phyloP scores from a whole-genome alignment of 2,888 invertebrate genomes.

The Drosophila macrospina region DNA sequence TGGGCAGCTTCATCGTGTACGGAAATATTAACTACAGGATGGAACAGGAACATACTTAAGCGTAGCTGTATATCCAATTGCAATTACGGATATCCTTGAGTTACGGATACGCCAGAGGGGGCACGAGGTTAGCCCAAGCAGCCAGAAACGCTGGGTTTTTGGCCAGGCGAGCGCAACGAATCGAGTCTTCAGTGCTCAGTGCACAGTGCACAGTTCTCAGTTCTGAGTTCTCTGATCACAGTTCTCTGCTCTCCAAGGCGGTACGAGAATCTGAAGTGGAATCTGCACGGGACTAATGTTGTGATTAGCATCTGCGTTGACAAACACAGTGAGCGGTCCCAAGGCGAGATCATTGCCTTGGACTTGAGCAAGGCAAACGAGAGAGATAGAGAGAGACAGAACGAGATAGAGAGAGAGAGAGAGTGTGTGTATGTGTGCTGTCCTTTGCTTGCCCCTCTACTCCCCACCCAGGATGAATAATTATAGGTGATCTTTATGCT shows the following conservation, averaged over 20 bases:
- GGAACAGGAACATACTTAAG: constrained; percentile 14
- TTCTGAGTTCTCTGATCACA: background rate
- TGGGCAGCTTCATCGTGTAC: constrained; percentile 59
- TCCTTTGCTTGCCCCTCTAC: no score
- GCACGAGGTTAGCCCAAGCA: constrained; percentile 75
- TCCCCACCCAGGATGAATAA: constrained; percentile 84
- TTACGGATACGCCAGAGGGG: constrained; percentile 46
- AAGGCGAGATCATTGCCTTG: constrained; percentile 54
- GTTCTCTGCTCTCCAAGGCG: constrained; percentile 11
- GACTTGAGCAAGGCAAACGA: constrained; percentile 7
- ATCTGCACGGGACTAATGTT: constrained; percentile 80
- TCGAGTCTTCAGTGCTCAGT: no score
- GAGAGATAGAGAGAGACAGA: no score
- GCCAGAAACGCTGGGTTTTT: constrained; percentile 64
- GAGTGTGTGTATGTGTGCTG: no score
- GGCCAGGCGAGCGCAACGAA: constrained; percentile 64
- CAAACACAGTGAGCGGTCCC: constrained; percentile 82
- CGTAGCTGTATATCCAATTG: constrained; percentile 67
- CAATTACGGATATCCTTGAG: constrained; percentile 63
- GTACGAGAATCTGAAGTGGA: constrained; percentile 69
- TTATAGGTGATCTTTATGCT: constrained; percentile 84
- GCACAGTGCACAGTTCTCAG: background rate
- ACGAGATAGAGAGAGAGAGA: no score
- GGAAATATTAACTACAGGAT: no score
- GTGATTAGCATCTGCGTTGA: constrained; percentile 85